These are phyloP conservation scores for Lepas anatifera DNA, from an alignment of 2,888 invertebrate genomes.

Conservation along the genomic window DNA sequence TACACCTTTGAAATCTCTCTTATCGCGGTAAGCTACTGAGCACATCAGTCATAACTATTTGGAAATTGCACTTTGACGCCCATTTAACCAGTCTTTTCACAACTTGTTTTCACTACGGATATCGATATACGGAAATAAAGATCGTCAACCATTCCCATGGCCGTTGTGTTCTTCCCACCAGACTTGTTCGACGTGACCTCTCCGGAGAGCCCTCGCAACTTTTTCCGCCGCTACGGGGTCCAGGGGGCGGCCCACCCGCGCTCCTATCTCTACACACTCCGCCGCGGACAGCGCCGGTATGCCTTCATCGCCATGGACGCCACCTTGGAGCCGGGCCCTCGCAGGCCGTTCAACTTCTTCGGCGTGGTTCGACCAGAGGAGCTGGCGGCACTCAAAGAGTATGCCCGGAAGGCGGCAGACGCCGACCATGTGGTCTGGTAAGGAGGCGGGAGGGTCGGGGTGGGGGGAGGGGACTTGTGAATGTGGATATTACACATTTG, in stretches of 20 bases:
- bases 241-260: conserved; percentile 55
- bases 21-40: too few relatives aligned
- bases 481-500: too few relatives aligned
- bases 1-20: conserved; percentile 6
- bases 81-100: conserved; percentile 2
- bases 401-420: neutral
- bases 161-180: conserved; percentile 32
- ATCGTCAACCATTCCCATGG: neutral
- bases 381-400: conserved; percentile 40
- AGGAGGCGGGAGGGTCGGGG: neutral
- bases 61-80: neutral
- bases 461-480: too few relatives aligned
- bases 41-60: too few relatives aligned
- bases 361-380: conserved; percentile 52
- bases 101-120: neutral
- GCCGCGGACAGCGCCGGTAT: conserved; percentile 48
- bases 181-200: conserved; percentile 77
- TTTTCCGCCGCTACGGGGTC: conserved; percentile 61
- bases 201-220: conserved; percentile 55
- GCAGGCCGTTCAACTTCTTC: conserved; percentile 81
- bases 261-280: conserved; percentile 57
- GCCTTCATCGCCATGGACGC: conserved; percentile 81
- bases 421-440: neutral
- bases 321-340: conserved; percentile 70
- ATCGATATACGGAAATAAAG: conserved; percentile 13